Evolutionary conservation across 2,113 vertebrate species (phyloP).

Genomic region (Limnothrissa miodon): DNA sequence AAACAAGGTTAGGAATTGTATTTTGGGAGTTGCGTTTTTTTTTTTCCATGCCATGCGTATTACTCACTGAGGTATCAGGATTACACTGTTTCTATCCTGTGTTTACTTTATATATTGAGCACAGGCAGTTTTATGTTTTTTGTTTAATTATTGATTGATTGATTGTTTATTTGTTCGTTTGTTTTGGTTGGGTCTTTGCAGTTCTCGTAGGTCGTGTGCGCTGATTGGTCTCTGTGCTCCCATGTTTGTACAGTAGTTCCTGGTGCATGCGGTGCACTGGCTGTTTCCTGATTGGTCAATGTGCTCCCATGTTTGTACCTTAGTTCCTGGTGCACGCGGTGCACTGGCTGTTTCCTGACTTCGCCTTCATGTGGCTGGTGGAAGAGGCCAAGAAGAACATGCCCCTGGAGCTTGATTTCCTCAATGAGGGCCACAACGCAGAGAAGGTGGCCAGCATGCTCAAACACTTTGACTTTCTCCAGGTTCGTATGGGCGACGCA

Average conservation of each 20-base stretch:
- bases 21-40: too few relatives aligned
- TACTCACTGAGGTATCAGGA: too few relatives aligned
- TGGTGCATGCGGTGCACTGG: slow-evolving; percentile 82
- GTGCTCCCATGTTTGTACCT: neutral
- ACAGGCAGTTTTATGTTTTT: too few relatives aligned
- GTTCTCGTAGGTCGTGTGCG: neutral
- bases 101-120: neutral
- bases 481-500: slow-evolving; percentile 64
- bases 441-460: slow-evolving; percentile 87
- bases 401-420: slow-evolving; percentile 92
- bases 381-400: slow-evolving; percentile 98
- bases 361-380: slow-evolving; percentile 95
- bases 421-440: slow-evolving; percentile 92
- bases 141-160: neutral
- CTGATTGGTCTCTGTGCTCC: neutral
- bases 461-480: slow-evolving; percentile 82
- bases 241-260: slow-evolving; percentile 78
- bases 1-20: too few relatives aligned
- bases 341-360: slow-evolving; percentile 92
- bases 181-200: neutral
- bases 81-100: neutral
- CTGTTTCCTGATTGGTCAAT: slow-evolving; percentile 85
- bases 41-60: too few relatives aligned
- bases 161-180: neutral
- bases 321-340: slow-evolving; percentile 83